Evolutionary conservation across 2,888 invertebrate species (phyloP).

Genomic region (Agriopis aurantiaria): DNA sequence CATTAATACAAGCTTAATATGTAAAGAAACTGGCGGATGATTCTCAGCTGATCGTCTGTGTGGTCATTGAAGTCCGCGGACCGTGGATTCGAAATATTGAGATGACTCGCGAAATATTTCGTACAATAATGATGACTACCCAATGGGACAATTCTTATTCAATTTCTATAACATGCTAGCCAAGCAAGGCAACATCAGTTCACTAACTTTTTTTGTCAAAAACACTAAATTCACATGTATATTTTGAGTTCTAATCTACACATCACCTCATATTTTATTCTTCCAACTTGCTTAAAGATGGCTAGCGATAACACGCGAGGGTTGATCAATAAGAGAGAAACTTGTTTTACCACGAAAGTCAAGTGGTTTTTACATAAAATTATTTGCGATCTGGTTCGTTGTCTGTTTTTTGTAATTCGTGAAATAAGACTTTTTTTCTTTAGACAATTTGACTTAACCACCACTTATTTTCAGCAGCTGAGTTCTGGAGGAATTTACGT

Average conservation of each 20-base stretch:
- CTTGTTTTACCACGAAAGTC: constrained; percentile 24
- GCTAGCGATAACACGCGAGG: constrained; percentile 17
- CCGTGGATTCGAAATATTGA: too few species aligned
- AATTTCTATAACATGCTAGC: too few species aligned
- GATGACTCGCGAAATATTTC: too few species aligned
- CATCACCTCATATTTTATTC: constrained; percentile 4
- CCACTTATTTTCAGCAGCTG: background rate
- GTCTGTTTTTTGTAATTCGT: constrained; percentile 9
- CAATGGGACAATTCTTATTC: too few species aligned
- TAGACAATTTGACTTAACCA: background rate
- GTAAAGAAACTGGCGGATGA: background rate
- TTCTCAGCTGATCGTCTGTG: too few species aligned
- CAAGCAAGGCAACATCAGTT: background rate
- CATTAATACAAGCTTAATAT: background rate
- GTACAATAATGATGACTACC: background rate
- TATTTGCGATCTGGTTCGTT: constrained; percentile 16
- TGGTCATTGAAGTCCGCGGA: too few species aligned
- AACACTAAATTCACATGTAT: background rate
- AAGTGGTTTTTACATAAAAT: constrained; percentile 15
- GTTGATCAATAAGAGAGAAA: constrained; percentile 25
- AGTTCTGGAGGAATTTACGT: background rate
- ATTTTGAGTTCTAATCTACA: background rate
- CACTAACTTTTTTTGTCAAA: background rate
- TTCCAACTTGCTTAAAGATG: constrained; percentile 15
- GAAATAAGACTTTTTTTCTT: background rate